Percentiles rank a stretch among this genome's conserved stretches.
These are phyloP conservation scores for Stenchaetothrips biformis DNA, from an alignment of 2,888 invertebrate species.

Conservation along the genomic window DNA sequence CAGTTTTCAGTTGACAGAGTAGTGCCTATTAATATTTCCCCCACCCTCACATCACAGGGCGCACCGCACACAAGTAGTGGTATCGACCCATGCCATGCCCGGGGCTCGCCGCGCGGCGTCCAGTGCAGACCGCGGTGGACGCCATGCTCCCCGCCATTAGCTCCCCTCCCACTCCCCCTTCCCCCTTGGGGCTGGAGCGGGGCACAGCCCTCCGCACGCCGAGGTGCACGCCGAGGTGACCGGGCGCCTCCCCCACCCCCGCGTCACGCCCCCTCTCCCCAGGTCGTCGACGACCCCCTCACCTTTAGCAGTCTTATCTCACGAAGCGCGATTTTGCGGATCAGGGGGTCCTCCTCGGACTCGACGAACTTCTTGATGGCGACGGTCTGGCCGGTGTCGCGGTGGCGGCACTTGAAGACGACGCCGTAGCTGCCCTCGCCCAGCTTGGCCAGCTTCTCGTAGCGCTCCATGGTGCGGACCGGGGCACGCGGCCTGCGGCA, in stretches of 20 bases:
- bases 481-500: conserved; percentile 69
- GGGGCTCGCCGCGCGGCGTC: background rate
- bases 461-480: conserved; percentile 85
- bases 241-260: background rate
- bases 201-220: conserved; percentile 27
- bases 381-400: conserved; percentile 89
- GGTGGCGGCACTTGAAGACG: conserved; percentile 93
- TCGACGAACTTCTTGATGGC: conserved; percentile 97
- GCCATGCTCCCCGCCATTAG: no score
- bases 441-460: conserved; percentile 88
- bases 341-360: conserved; percentile 93
- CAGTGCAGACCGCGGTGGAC: background rate
- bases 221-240: background rate
- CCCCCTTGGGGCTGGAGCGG: no score
- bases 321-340: conserved; percentile 89
- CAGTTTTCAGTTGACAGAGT: no score
- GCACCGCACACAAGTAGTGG: background rate
- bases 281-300: conserved; percentile 34
- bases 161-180: no score
- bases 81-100: background rate
- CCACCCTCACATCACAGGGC: background rate
- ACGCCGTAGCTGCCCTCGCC: conserved; percentile 95
- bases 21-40: background rate
- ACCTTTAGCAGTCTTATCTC: conserved; percentile 95
- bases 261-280: background rate